Base-by-base conservation (phyloP, 2,888 invertebrate species). In the Drosophila testacea region DNA sequence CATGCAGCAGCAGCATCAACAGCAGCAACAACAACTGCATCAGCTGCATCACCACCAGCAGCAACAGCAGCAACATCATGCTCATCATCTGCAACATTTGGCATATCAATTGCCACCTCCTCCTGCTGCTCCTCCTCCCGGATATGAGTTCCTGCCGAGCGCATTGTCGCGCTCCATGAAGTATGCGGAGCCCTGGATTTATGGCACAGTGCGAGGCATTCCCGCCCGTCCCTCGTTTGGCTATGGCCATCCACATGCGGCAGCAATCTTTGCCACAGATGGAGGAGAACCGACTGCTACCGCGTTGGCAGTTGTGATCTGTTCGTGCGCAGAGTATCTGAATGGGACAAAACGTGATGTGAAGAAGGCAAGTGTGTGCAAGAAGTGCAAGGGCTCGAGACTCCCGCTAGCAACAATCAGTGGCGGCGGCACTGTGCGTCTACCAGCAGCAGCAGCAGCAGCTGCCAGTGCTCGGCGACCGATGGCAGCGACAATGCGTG, bases 171-270 rank as follows among this genome's bases (percentile, higher is more conserved):
- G 96, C 91, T 96, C 96, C 89, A 96, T 97, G 96, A 95, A 96
- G 91, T 96, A 96, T 93, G 96, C 96, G 39, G 96, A 97, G 90
- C 96, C 96, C 61, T 97, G 97, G 97, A 94, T 97, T 13, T 97
- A 97, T 90, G 96, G 96, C 83, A 96, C 96, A 39, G 95, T 96
- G 1, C 93, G 95, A 84, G 93, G 93, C 22, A 92, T 93, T 77
- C 93, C 90, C 50, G 94, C 93, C 75, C 93, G 94, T 76, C 90
- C 89, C 73, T 93, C 93, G 82, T 88, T 78, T 22, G 78, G 71
- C 13, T 83, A 85, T 50, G 83, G 69, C 0, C 76, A 79, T 83
- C 86, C 81, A 22, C 90, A 81, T 81, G 88, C 90, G 16, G 88
- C 88, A 4, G 81, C 91, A 47, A 82, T 91, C 51, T 90, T 90